Base-by-base conservation (phyloP, 2,113 vertebrate genomes). In the Zeus faber region DNA sequence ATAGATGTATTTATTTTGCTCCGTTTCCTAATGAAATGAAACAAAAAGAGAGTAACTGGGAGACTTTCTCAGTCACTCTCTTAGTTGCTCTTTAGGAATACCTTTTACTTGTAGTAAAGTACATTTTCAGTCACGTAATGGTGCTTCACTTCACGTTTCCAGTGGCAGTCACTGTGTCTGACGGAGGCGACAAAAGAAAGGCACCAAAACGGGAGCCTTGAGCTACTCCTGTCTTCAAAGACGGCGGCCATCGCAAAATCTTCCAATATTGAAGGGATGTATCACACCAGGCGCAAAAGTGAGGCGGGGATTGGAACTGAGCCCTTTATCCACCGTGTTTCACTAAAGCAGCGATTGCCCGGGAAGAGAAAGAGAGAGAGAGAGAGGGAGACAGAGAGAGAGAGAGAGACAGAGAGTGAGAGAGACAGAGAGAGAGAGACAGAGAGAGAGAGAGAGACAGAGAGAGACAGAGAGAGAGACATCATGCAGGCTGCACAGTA, bases 321-420 rank as follows among this genome's bases (percentile, higher is more conserved):
- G 65, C 76, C 73, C 74, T 88, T 87, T 85, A 87, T 87, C 70
- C 58, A 65, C 76, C 79, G 84, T 84, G 76, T 80, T 84, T 86
- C 79, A 83, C 80, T 79, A 80, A 88, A 83, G 71, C 62, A 63
- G 72, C 14, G 62, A 70, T 62, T 76, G 81, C 78, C 79, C 64
- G 56, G 72, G 76, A 70, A 83, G 54, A 40, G 53, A 57, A 40
- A 22, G 41, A 21, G 41, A 1, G 18, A 18, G 41, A 44, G 40
- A 43, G 40, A 43, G 40, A 43, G 40, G 18, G 5, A 43, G 40
- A 43, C n/a, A 43, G 5, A 43, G 17, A 43, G 16, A 18, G 40
- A 43, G 37, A 40, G 37, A 40, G 39, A 40, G 39, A 40, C 11
- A 16, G 8, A 31, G 2, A 31, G 29, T 8, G 29, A 31, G 14